Evolutionary conservation across 2,797 vertebrate genomes (phyloP), one percentile per base, ranked within the genome.

Genomic region (Staurois parvus): DNA sequence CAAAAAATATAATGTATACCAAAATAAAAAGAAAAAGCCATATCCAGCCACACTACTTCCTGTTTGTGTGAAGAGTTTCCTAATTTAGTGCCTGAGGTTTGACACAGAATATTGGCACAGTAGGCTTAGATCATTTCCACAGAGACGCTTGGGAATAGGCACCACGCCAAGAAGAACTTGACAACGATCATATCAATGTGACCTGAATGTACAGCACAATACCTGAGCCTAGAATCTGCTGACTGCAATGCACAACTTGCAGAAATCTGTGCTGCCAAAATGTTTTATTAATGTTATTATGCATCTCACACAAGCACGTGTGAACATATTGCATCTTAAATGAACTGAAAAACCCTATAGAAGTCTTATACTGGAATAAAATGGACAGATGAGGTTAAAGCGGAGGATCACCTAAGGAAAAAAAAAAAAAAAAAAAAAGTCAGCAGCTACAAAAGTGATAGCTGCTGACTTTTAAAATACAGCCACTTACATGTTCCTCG

Each of bases 131-230:
- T 68, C 29, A 10, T 13, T 52, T 56, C 42, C 32, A 24, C 15
- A 40, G 48, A 26, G 48, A 72, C 24, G 1, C 30, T 2, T 42
- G 37, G 37, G 37, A 42, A 72, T 19, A 72, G 34, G 42, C 48
- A 72, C 0, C 8, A 32, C 7, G 30, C 67, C 68, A 81, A 28
- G 45, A 34, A 26, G 12, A 48, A 81, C 52, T 81, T 70, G 68
- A 59, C 67, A 80, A 17, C 45, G 0, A 32, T 81, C 45, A 59
- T 48, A 72, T 59, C 68, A 40, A 9, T 40, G 13, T 40, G 45
- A 72, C 79, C 79, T 72, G 42, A 72, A 59, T 69, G 30, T 56
- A 5, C n/a, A 66, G 62, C 62, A 66, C 32, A 59, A 56, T 81
- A 81, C 48, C 30, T 59, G 68, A 7, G 30, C 13, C 21, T 52